phyloP scores from a whole-genome alignment of 1,140 invertebrate species.

The Sarcophaga bullata region DNA sequence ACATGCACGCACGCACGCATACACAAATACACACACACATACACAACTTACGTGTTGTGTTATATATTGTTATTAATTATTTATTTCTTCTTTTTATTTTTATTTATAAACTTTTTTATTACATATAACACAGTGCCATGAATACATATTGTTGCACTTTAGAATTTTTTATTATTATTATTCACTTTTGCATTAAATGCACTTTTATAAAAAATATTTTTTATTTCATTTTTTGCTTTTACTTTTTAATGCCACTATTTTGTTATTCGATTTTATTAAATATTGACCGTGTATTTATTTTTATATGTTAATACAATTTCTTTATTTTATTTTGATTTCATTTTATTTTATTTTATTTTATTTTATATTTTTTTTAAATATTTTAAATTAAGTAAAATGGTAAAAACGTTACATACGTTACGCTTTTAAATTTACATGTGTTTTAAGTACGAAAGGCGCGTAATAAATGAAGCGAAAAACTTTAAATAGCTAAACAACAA shows the following conservation, averaged over 20 bases:
- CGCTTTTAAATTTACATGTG: neutral
- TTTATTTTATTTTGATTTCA: neutral
- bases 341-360: neutral
- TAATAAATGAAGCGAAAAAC: slow-evolving; percentile 37
- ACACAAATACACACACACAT: neutral
- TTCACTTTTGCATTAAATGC: no score
- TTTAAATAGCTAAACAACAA: slow-evolving; percentile 36
- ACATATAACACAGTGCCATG: no score
- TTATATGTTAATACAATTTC: no score
- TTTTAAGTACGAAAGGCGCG: slow-evolving; percentile 27
- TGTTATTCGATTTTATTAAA: no score
- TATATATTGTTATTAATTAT: neutral
- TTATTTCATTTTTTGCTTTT: no score
- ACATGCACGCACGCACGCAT: neutral
- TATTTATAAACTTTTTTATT: no score
- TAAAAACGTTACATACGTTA: neutral
- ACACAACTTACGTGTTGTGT: neutral
- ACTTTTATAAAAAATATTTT: no score
- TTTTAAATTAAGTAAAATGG: neutral
- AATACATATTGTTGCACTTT: no score
- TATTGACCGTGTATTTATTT: no score
- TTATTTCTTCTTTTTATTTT: no score
- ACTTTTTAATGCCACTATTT: no score
- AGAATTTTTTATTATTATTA: no score
- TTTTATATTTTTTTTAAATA: neutral